Evolutionary conservation across 1,140 invertebrate genomes (phyloP), one percentile per base, ranked within the genome.

Genomic region (Meloidogyne floridensis): DNA sequence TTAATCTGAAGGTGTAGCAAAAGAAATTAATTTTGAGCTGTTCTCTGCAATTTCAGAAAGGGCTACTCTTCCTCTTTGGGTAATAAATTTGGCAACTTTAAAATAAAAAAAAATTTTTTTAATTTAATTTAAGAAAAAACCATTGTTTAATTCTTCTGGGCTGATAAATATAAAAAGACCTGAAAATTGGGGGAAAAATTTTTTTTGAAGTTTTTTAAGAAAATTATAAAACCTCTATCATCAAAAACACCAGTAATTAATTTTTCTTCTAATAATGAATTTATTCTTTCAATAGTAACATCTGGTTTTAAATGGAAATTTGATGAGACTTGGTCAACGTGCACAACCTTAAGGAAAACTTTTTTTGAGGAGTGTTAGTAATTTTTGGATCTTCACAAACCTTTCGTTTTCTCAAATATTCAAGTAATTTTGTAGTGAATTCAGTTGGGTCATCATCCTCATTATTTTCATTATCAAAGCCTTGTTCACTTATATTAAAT

Each of bases 171-270:
- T 98, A 90, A 99, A 99, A 5, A 79, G 43, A n/a, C 77, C 77
- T 79, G 20, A 32, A 13, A 69, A 78, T 32, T 32, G 32, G 32
- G 32, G 71, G 10, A 47, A 15, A 20, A 20, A 91, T 99, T 3
- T 42, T 53, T 77, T 77, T 3, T 0, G 7, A 99, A n/a, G n/a
- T n/a, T n/a, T n/a, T n/a, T n/a, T n/a, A n/a, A n/a, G n/a, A n/a
- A n/a, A n/a, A n/a, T n/a, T n/a, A n/a, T n/a, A n/a, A n/a, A n/a
- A 43, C 98, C 98, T 85, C 97, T 92, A 90, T 99, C 98, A 90
- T 99, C 98, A 87, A 99, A 95, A 4, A 99, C 97, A 13, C 98
- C 98, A 87, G 91, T 90, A 72, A 93, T 84, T 65, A 85, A 80
- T 69, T 94, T 95, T 85, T 94, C 93, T 7, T 93, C 91, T 87